These are phyloP conservation scores for Dryocosmus kuriphilus DNA, from an alignment of 2,888 invertebrate genomes.

Conservation along the genomic window DNA sequence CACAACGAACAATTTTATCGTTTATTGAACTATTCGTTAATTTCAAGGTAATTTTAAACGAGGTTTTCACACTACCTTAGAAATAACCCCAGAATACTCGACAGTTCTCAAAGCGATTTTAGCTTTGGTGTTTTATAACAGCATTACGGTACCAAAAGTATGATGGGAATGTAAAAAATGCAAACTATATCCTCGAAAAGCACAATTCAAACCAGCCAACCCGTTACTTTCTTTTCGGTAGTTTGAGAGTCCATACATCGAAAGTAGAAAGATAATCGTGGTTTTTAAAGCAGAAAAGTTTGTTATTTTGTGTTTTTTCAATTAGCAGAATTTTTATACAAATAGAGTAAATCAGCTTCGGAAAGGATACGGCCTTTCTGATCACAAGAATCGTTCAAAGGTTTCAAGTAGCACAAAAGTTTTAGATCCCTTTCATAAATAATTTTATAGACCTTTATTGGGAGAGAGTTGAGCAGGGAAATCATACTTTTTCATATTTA, in stretches of 20 bases:
- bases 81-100: constrained; percentile 53
- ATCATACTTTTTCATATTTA: constrained; percentile 20
- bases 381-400: constrained; percentile 28
- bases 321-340: constrained; percentile 12
- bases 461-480: neutral
- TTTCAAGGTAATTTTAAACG: constrained; percentile 46
- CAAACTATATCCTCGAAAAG: neutral
- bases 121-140: constrained; percentile 10
- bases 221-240: neutral
- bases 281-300: constrained; percentile 16
- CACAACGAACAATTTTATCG: constrained; percentile 32
- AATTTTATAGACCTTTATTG: constrained; percentile 41
- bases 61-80: constrained; percentile 60
- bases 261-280: neutral
- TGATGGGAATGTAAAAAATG: neutral
- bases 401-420: constrained; percentile 47
- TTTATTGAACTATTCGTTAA: constrained; percentile 2
- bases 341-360: neutral
- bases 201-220: neutral
- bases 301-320: constrained; percentile 12
- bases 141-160: neutral
- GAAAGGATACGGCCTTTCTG: constrained; percentile 50
- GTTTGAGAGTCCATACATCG: constrained; percentile 4
- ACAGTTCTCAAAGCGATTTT: constrained; percentile 2
- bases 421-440: constrained; percentile 46